These are phyloP conservation scores for Pimpla rufipes DNA, from an alignment of 2,888 invertebrate species.

Conservation along the genomic window DNA sequence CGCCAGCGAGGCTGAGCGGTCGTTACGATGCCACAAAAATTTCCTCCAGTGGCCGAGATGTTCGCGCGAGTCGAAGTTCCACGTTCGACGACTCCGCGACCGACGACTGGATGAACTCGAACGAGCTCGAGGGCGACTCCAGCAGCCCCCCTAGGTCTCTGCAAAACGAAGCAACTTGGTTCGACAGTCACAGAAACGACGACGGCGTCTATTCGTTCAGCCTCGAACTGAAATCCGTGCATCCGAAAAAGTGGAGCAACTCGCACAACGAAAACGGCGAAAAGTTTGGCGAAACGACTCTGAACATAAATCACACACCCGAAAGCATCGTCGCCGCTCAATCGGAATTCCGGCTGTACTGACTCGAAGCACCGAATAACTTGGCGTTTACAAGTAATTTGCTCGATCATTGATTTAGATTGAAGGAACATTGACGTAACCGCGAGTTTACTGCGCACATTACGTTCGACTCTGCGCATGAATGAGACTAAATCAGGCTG, in stretches of 20 bases:
- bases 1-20: conserved; percentile 60
- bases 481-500: background rate
- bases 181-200: conserved; percentile 12
- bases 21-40: conserved; percentile 47
- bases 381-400: conserved; percentile 40
- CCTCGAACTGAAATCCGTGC: conserved; percentile 63
- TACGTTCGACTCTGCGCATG: conserved; percentile 3
- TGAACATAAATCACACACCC: conserved; percentile 67
- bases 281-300: conserved; percentile 66
- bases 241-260: conserved; percentile 58
- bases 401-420: conserved; percentile 41
- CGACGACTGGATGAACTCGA: conserved; percentile 49
- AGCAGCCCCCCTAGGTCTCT: conserved; percentile 47
- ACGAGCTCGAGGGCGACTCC: conserved; percentile 46
- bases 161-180: conserved; percentile 28
- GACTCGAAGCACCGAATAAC: conserved; percentile 30
- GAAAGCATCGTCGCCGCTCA: conserved; percentile 66
- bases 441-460: conserved; percentile 54
- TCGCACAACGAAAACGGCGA: conserved; percentile 54
- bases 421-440: conserved; percentile 53
- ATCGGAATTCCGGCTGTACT: conserved; percentile 66
- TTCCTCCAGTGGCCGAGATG: conserved; percentile 5
- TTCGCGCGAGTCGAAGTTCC: background rate
- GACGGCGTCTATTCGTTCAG: conserved; percentile 63
- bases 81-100: conserved; percentile 36